Evolutionary conservation across 2,113 vertebrate genomes (phyloP).

Genomic region (Fukomys damarensis): DNA sequence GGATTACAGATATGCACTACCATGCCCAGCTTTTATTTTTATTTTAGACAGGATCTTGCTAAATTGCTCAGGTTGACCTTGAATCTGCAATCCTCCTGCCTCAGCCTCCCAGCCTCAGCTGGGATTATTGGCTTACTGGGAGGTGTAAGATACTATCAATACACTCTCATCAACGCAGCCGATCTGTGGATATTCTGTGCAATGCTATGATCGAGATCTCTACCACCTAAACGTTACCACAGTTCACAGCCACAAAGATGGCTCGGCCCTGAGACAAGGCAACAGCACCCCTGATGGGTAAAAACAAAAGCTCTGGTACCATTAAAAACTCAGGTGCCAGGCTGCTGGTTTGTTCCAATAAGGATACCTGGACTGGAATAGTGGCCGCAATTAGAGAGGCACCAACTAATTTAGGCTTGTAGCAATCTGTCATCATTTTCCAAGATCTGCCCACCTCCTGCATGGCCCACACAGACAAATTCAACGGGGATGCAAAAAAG

Average conservation of each 20-base stretch:
- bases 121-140: background rate
- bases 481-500: background rate
- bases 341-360: background rate
- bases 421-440: background rate
- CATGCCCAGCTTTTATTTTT: background rate
- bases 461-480: background rate
- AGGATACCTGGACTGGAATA: background rate
- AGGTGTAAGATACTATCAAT: background rate
- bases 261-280: background rate
- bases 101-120: background rate
- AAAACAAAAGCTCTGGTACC: background rate
- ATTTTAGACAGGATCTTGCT: background rate
- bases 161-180: background rate
- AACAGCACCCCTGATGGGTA: background rate
- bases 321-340: background rate
- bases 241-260: background rate
- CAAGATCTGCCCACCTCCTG: background rate
- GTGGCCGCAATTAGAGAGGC: background rate
- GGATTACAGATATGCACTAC: background rate
- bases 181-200: background rate
- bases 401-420: background rate
- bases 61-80: background rate
- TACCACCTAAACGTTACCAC: background rate
- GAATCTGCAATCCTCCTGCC: background rate
- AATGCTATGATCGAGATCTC: background rate